phyloP scores from a whole-genome alignment of 1,140 invertebrate species.

The Bombus breviceps region DNA sequence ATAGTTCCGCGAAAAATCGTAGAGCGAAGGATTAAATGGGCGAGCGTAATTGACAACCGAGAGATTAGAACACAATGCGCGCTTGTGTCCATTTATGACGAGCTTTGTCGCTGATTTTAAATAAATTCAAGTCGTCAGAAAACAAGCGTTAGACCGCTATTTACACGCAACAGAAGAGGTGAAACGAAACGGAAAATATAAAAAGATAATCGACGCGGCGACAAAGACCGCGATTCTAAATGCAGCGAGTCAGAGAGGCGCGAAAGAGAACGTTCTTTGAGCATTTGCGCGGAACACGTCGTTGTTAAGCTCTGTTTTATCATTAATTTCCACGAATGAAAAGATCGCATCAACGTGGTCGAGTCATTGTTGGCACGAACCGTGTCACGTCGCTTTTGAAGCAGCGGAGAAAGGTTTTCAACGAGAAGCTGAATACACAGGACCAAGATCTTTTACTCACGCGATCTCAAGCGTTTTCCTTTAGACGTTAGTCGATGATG shows the following conservation, averaged over 20 bases:
- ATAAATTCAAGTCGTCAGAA: too few species aligned
- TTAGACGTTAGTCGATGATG: conserved; percentile 76
- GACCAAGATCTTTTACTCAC: conserved; percentile 67
- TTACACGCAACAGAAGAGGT: neutral
- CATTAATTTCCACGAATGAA: conserved; percentile 51
- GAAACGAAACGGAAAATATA: neutral
- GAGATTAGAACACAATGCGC: too few species aligned
- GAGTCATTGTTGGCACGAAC: neutral
- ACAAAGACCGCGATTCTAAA: neutral
- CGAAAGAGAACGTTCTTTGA: conserved; percentile 56
- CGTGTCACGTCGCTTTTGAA: neutral
- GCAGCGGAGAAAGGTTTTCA: neutral
- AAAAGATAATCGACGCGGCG: neutral
- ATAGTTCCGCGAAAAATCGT: too few species aligned
- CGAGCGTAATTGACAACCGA: too few species aligned
- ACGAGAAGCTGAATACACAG: neutral
- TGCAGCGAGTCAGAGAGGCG: conserved; percentile 29
- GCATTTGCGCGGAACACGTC: conserved; percentile 52
- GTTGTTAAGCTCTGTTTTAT: conserved; percentile 35
- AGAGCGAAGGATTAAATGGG: too few species aligned
- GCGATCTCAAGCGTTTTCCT: conserved; percentile 75
- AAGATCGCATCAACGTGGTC: neutral
- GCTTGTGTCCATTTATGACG: too few species aligned
- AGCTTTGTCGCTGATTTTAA: too few species aligned
- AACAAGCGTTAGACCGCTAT: too few species aligned